phyloP scores from a whole-genome alignment of 2,797 vertebrate genomes.

The Parotocinclus haroldoi region DNA sequence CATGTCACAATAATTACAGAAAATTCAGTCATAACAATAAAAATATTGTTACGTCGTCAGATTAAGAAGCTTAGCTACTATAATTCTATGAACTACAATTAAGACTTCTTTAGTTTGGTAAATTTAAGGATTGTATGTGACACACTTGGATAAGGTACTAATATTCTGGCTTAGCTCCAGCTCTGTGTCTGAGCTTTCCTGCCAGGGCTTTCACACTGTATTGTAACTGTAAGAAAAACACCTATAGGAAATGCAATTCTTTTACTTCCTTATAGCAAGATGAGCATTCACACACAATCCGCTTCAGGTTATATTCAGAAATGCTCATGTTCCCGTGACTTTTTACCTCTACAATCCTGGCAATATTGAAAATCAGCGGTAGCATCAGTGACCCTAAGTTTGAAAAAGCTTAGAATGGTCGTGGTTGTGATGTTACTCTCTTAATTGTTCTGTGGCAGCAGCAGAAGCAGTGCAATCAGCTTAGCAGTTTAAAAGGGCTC shows the following conservation, averaged over 20 bases:
- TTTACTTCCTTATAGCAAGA: constrained; percentile 13
- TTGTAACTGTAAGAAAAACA: constrained; percentile 45
- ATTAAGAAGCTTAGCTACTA: too few species aligned
- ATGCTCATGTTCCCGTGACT: background rate
- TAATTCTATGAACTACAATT: constrained; percentile 35
- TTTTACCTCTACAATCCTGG: constrained; percentile 29
- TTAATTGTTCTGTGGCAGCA: constrained; percentile 52
- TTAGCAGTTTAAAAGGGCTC: constrained; percentile 46
- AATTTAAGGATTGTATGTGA: constrained; percentile 8
- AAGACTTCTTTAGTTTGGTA: constrained; percentile 15
- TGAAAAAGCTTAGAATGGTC: constrained; percentile 36
- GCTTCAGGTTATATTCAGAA: constrained; percentile 7
- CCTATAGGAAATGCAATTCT: constrained; percentile 40
- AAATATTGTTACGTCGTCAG: too few species aligned
- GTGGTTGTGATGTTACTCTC: constrained; percentile 52
- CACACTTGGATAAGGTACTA: background rate
- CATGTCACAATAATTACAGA: too few species aligned
- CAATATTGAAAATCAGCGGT: constrained; percentile 10
- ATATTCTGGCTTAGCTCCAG: constrained; percentile 31
- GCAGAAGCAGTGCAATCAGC: constrained; percentile 55
- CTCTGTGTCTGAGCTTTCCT: constrained; percentile 41
- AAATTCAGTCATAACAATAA: too few species aligned
- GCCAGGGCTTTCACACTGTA: constrained; percentile 46
- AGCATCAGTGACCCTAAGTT: constrained; percentile 22
- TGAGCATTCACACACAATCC: too few species aligned